phyloP scores from a whole-genome alignment of 1,140 invertebrate genomes.

The Schlechtendalia chinensis region DNA sequence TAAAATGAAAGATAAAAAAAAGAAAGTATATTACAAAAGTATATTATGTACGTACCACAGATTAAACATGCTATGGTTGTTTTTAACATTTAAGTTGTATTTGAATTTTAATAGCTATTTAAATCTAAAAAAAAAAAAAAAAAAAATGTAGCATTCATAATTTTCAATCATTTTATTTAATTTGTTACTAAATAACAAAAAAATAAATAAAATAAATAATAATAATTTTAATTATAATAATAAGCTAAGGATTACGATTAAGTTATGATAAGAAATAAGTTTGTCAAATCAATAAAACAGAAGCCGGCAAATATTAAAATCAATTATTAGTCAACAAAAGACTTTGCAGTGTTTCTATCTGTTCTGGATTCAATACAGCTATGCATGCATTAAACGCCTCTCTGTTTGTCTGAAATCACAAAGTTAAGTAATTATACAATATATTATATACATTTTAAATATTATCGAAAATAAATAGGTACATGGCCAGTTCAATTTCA shows the following conservation, averaged over 20 bases:
- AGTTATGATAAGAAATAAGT: constrained; percentile 9
- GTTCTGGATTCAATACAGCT: constrained; percentile 24
- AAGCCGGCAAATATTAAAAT: background rate
- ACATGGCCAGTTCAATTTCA: too few relatives aligned
- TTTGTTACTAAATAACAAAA: constrained; percentile 46
- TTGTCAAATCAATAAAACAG: constrained; percentile 34
- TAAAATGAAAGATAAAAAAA: constrained; percentile 29
- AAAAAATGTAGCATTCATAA: background rate
- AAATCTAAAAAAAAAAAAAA: background rate
- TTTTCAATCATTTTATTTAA: background rate
- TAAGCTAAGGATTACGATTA: constrained; percentile 7
- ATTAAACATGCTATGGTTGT: background rate
- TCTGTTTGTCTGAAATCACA: constrained; percentile 21
- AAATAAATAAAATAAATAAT: constrained; percentile 27
- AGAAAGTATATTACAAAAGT: constrained; percentile 8
- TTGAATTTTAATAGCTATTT: background rate
- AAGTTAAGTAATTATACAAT: background rate
- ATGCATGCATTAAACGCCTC: constrained; percentile 38
- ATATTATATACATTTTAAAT: background rate
- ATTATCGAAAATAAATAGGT: too few relatives aligned
- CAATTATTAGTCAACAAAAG: constrained; percentile 27
- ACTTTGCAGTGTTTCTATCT: constrained; percentile 13
- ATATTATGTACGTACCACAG: background rate
- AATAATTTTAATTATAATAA: too few relatives aligned
- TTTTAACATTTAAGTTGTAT: background rate